These are phyloP conservation scores for Bufo bufo DNA, from an alignment of 2,113 vertebrate genomes.

Conservation along the genomic window DNA sequence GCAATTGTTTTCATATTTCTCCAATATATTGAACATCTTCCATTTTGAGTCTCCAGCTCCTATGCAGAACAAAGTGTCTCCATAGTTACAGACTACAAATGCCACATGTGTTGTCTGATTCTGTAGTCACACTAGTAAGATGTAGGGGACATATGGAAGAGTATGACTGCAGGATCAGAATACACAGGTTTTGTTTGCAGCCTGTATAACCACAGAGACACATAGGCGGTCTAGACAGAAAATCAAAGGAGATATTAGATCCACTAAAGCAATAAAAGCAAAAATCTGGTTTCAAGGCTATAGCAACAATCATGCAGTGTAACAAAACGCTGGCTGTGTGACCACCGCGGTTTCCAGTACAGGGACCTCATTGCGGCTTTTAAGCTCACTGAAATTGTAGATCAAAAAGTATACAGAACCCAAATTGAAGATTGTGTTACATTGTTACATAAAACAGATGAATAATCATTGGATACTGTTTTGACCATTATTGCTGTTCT, in stretches of 20 bases:
- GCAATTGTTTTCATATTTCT: too few species aligned
- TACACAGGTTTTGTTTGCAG: too few species aligned
- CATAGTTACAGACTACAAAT: neutral
- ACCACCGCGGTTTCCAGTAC: neutral
- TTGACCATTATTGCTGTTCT: conserved; percentile 6
- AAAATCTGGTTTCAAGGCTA: neutral
- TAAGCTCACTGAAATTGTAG: neutral
- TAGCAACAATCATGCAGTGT: neutral
- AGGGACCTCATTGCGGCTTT: neutral
- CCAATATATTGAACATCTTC: too few species aligned
- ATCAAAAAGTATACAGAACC: neutral
- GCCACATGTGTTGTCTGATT: neutral
- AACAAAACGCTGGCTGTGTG: neutral
- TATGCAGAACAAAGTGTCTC: neutral
- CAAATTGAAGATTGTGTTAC: neutral
- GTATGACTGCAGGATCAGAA: too few species aligned
- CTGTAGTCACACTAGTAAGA: neutral
- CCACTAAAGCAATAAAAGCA: neutral
- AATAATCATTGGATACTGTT: conserved; percentile 8
- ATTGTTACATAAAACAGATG: neutral
- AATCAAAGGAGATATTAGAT: neutral
- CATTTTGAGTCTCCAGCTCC: neutral
- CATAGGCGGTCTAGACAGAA: neutral
- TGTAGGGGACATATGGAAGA: too few species aligned
- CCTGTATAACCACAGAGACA: neutral